Percentiles rank a stretch among this genome's conserved stretches.
Conservation (phyloP, 2,113 vertebrate genomes). For the Colius striatus region DNA sequence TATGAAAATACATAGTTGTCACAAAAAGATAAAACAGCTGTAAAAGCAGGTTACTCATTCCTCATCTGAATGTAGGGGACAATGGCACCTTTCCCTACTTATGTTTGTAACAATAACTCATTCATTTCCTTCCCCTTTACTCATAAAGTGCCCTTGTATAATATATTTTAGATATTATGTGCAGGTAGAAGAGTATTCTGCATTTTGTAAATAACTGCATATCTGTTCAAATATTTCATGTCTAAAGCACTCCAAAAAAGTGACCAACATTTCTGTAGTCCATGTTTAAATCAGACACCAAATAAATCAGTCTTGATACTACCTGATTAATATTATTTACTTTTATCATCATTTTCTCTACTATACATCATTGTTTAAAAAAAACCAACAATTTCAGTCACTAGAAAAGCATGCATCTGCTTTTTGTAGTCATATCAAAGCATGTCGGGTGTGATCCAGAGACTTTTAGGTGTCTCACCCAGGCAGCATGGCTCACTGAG, state of each 20-base stretch:
- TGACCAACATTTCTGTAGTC: neutral
- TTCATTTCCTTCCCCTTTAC: neutral
- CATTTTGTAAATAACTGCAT: neutral
- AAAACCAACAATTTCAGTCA: neutral
- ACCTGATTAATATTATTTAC: neutral
- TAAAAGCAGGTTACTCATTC: neutral
- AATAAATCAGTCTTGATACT: neutral
- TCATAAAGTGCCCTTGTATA: neutral
- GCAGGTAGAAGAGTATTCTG: neutral
- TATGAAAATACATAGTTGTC: neutral
- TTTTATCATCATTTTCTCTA: neutral
- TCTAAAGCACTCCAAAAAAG: neutral
- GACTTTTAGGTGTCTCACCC: neutral
- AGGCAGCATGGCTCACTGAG: neutral
- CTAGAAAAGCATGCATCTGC: constrained; percentile 20
- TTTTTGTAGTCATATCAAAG: constrained; percentile 48
- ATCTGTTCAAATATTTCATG: neutral
- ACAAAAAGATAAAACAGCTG: neutral
- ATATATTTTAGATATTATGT: neutral
- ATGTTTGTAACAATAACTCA: neutral
- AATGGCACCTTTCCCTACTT: neutral
- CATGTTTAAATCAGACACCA: neutral
- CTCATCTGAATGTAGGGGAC: neutral
- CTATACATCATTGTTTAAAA: neutral
- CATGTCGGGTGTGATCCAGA: neutral